phyloP scores from a whole-genome alignment of 1,140 invertebrate genomes.

The Anadara kagoshimensis region DNA sequence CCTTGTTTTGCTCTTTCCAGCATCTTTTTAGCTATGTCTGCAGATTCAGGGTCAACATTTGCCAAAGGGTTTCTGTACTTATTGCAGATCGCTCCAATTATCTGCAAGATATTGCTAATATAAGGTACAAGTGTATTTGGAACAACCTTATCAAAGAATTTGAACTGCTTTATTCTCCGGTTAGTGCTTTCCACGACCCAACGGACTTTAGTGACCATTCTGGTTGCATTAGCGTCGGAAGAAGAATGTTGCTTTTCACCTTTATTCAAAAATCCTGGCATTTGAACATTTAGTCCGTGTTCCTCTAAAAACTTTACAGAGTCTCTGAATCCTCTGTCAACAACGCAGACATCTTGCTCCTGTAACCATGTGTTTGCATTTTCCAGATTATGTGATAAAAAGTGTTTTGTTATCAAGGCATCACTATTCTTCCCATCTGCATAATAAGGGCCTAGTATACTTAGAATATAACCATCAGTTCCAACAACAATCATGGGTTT shows the following conservation, averaged over 20 bases:
- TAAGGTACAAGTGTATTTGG: slow-evolving; percentile 17
- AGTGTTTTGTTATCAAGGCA: too few relatives aligned
- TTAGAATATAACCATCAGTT: too few relatives aligned
- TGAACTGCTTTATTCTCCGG: slow-evolving; percentile 8
- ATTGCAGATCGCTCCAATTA: slow-evolving; percentile 8
- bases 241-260: slow-evolving; percentile 3
- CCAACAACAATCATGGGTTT: too few relatives aligned
- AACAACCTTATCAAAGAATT: slow-evolving; percentile 11
- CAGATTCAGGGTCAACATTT: background rate
- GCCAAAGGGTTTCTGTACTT: too few relatives aligned
- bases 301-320: slow-evolving; percentile 10
- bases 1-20: background rate
- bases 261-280: slow-evolving; percentile 12
- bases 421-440: too few relatives aligned
- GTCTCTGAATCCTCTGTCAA: too few relatives aligned
- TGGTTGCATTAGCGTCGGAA: slow-evolving; percentile 10
- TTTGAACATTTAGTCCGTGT: slow-evolving; percentile 6
- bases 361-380: too few relatives aligned
- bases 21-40: slow-evolving; percentile 1
- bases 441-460: too few relatives aligned
- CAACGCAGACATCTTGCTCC: too few relatives aligned
- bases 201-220: slow-evolving; percentile 14
- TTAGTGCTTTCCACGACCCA: slow-evolving; percentile 25
- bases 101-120: background rate
- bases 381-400: too few relatives aligned